phyloP scores from a whole-genome alignment of 2,797 vertebrate genomes.

The Onychomys leucogaster region DNA sequence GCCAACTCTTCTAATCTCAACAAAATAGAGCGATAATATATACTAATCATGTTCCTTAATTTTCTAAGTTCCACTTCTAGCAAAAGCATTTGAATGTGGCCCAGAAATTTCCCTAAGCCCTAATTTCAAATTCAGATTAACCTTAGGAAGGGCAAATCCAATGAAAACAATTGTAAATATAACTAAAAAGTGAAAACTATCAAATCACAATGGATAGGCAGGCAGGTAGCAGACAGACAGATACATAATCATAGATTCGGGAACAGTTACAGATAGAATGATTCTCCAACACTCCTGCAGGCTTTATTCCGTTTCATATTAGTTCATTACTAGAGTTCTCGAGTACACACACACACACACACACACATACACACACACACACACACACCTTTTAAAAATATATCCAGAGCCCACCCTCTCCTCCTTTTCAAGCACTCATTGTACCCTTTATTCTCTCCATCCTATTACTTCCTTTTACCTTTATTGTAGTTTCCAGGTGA shows the following conservation, averaged over 20 bases:
- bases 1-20: conserved; percentile 34
- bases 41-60: conserved; percentile 41
- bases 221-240: not conserved
- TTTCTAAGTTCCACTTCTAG: conserved; percentile 50
- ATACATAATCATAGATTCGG: not conserved
- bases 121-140: conserved; percentile 44
- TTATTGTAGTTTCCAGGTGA: not conserved
- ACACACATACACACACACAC: not conserved
- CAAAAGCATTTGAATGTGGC: conserved; percentile 43
- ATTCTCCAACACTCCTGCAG: not conserved
- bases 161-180: conserved; percentile 45
- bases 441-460: not conserved
- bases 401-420: not conserved
- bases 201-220: conserved; percentile 44
- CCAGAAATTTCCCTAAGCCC: conserved; percentile 51
- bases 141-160: conserved; percentile 45
- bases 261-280: conserved; percentile 15
- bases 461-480: conserved; percentile 10
- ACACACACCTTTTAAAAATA: not conserved
- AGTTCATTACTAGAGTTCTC: not conserved
- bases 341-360: not conserved
- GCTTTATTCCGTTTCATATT: not conserved
- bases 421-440: not conserved
- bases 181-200: conserved; percentile 39
- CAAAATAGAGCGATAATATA: conserved; percentile 48